These are phyloP conservation scores for Pholis gunnellus DNA, from an alignment of 2,113 vertebrate species.

Conservation along the genomic window DNA sequence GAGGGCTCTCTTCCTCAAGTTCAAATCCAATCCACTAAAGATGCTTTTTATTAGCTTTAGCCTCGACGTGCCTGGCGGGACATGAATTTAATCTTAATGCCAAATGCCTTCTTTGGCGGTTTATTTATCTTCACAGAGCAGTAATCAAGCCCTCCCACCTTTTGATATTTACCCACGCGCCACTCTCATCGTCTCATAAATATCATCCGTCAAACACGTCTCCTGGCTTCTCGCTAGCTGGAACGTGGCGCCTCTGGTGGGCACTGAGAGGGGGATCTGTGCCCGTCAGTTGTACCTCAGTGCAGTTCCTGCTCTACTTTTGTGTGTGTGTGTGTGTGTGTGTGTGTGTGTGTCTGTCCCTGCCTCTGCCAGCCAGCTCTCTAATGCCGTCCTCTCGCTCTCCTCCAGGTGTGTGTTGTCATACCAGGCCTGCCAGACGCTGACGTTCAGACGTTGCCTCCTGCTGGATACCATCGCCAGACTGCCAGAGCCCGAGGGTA, in stretches of 20 bases:
- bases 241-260: constrained; percentile 65
- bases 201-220: constrained; percentile 50
- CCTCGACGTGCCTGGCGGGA: constrained; percentile 5
- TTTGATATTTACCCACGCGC: constrained; percentile 77
- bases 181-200: constrained; percentile 60
- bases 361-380: constrained; percentile 52
- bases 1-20: background rate
- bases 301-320: constrained; percentile 55
- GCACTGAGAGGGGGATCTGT: constrained; percentile 46
- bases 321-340: constrained; percentile 9
- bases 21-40: constrained; percentile 23
- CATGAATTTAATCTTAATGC: constrained; percentile 61
- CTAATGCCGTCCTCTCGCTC: constrained; percentile 61
- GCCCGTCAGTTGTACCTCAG: constrained; percentile 43
- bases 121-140: constrained; percentile 69
- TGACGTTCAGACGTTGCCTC: constrained; percentile 94
- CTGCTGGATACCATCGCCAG: constrained; percentile 94
- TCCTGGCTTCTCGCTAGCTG: constrained; percentile 17
- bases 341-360: constrained; percentile 14
- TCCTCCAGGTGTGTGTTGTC: constrained; percentile 94
- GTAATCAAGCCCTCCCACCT: constrained; percentile 72
- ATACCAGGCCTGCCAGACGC: constrained; percentile 95
- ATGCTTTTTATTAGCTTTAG: constrained; percentile 19
- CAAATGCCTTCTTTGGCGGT: constrained; percentile 51
- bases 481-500: constrained; percentile 92